Percentiles rank a stretch among this genome's conserved stretches.
phyloP scores from a whole-genome alignment of 2,888 invertebrate genomes.

The Athalia cordata region DNA sequence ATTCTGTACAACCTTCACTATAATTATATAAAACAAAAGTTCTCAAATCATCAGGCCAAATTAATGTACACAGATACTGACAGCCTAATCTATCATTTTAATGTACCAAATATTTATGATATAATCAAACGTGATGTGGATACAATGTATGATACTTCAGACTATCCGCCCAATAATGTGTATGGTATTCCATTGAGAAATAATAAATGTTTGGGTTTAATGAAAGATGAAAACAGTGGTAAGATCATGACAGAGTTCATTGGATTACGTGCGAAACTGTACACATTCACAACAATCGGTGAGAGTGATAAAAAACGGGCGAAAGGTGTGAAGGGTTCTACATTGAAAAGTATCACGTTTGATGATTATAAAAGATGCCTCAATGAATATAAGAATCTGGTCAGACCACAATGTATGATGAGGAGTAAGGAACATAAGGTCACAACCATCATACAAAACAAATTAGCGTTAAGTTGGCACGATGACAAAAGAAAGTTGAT shows the following conservation, averaged over 20 bases:
- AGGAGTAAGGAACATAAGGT: slow-evolving; percentile 38
- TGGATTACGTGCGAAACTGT: too few species aligned
- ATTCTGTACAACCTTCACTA: slow-evolving; percentile 58
- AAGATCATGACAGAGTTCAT: too few species aligned
- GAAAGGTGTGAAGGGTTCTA: too few species aligned
- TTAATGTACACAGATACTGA: neutral
- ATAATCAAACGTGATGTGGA: neutral
- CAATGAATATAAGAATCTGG: neutral
- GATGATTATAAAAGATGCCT: too few species aligned
- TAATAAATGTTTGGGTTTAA: too few species aligned
- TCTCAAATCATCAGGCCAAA: neutral
- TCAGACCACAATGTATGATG: neutral
- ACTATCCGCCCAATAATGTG: neutral
- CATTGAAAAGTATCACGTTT: too few species aligned
- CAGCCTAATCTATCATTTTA: neutral
- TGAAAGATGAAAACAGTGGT: too few species aligned
- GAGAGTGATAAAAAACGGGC: too few species aligned
- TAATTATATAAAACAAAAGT: slow-evolving; percentile 28
- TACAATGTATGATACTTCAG: neutral
- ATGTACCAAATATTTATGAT: neutral
- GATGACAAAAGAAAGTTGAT: slow-evolving; percentile 48
- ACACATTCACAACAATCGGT: too few species aligned
- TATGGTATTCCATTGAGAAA: too few species aligned
- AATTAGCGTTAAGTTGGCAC: slow-evolving; percentile 41
- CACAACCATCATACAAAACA: slow-evolving; percentile 48